These are phyloP conservation scores for Volucella inflata DNA, from an alignment of 2,888 invertebrate genomes.

Conservation along the genomic window DNA sequence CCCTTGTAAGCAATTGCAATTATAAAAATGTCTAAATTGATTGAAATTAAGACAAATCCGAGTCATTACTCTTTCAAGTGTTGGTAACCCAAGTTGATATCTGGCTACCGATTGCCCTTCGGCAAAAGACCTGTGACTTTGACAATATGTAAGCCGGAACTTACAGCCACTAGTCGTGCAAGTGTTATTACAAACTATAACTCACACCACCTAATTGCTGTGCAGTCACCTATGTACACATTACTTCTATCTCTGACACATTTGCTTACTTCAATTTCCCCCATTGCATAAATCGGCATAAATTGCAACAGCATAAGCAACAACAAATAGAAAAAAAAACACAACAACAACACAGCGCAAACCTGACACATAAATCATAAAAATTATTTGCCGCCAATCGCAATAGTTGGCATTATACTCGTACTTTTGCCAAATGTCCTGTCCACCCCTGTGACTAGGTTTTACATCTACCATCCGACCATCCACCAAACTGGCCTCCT, in stretches of 20 bases:
- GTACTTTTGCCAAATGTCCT: conserved; percentile 5
- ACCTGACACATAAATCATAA: conserved; percentile 31
- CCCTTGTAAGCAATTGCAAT: no score
- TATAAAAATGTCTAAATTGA: no score
- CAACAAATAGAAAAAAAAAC: not conserved
- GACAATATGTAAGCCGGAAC: no score
- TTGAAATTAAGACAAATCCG: no score
- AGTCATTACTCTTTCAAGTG: no score
- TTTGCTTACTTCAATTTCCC: conserved; percentile 16
- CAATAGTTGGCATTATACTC: conserved; percentile 27
- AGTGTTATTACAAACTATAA: no score
- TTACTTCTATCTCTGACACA: conserved; percentile 6
- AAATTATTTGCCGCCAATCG: conserved; percentile 42
- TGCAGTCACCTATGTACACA: no score
- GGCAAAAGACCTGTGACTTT: no score
- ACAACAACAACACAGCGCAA: not conserved
- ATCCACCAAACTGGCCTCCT: not conserved
- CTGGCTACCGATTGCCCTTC: no score
- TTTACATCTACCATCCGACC: not conserved
- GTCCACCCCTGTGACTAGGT: not conserved
- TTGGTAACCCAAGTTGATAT: no score
- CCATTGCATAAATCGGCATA: not conserved
- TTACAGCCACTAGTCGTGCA: no score
- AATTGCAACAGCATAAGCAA: not conserved
- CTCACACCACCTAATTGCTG: no score